Conservation (phyloP, 2,797 vertebrate species). For the Pygocentrus nattereri region DNA sequence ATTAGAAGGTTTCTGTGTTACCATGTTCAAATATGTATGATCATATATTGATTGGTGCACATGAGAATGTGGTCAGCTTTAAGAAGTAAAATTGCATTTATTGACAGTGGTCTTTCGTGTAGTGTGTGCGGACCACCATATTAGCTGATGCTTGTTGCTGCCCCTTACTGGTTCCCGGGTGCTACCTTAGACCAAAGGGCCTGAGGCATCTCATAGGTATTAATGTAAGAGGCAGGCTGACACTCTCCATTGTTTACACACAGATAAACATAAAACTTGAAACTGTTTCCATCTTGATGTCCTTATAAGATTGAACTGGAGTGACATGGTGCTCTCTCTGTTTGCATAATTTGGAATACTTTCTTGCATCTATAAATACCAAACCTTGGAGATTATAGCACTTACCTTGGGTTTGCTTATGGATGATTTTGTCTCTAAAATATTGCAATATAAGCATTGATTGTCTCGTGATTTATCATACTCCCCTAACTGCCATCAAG, state of each 20-base stretch:
- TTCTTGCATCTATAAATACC: conserved; percentile 1
- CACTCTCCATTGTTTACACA: conserved; percentile 43
- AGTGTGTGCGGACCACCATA: conserved; percentile 50
- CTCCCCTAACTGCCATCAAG: conserved; percentile 8
- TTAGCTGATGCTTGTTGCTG: conserved; percentile 52
- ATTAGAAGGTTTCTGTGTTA: not conserved
- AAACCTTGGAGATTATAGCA: not conserved
- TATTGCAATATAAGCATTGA: not conserved
- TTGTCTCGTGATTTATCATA: conserved; percentile 28
- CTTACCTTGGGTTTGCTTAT: conserved; percentile 26
- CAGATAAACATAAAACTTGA: not conserved
- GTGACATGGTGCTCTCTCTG: not conserved
- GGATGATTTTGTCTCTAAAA: conserved; percentile 7
- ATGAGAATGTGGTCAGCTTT: conserved; percentile 21
- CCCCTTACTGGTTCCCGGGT: conserved; percentile 39
- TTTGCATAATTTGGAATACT: not conserved
- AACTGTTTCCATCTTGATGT: conserved; percentile 34
- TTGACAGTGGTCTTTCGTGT: conserved; percentile 20
- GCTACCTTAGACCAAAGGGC: conserved; percentile 39
- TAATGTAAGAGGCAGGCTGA: conserved; percentile 21
- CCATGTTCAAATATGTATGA: not conserved
- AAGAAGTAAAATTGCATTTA: conserved; percentile 10
- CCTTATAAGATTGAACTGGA: conserved; percentile 10
- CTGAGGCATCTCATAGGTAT: conserved; percentile 8
- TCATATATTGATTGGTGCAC: not conserved